These are phyloP conservation scores for Chelonoidis abingdonii DNA, from an alignment of 2,113 vertebrate species.

Conservation along the genomic window DNA sequence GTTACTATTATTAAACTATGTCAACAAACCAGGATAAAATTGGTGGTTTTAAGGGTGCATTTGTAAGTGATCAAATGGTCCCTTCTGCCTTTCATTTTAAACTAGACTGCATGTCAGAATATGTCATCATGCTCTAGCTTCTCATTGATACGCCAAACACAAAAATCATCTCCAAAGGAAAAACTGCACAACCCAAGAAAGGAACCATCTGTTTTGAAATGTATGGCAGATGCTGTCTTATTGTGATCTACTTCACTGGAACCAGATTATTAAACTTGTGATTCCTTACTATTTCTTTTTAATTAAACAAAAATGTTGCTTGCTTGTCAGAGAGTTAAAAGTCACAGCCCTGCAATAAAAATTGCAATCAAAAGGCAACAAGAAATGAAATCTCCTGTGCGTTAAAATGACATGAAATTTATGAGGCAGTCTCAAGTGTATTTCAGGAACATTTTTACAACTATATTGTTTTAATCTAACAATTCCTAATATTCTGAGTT, in stretches of 20 bases:
- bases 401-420: background rate
- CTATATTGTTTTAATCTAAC: background rate
- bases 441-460: background rate
- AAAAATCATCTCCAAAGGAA: background rate
- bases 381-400: background rate
- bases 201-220: constrained; percentile 54
- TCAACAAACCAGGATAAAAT: background rate
- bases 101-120: background rate
- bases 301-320: constrained; percentile 22
- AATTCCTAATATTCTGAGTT: background rate
- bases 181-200: constrained; percentile 43
- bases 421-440: background rate
- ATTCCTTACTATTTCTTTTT: constrained; percentile 48
- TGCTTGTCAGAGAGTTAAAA: background rate
- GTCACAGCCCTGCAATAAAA: background rate
- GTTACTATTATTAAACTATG: background rate
- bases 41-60: background rate
- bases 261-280: constrained; percentile 60
- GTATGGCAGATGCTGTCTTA: constrained; percentile 56
- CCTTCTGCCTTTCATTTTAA: background rate
- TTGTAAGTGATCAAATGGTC: background rate
- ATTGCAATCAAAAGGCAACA: background rate
- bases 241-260: constrained; percentile 27
- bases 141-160: background rate
- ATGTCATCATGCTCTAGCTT: background rate